Conservation (phyloP, 2,797 vertebrate species). For the Nasua narica region DNA sequence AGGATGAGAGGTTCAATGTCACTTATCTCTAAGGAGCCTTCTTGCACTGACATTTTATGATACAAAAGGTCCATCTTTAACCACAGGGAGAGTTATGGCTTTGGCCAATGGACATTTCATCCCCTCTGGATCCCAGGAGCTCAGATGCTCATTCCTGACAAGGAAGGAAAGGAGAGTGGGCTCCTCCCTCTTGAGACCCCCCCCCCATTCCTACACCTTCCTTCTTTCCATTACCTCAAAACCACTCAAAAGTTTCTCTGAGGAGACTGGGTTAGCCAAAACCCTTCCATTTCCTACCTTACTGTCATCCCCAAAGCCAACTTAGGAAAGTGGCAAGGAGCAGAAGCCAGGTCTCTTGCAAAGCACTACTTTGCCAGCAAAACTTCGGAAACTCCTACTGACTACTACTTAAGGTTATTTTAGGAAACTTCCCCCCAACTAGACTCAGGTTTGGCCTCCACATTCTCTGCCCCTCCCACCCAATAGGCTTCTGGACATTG, state of each 20-base stretch:
- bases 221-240: not conserved
- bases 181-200: not conserved
- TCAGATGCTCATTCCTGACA: not conserved
- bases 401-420: not conserved
- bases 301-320: not conserved
- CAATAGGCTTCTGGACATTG: not conserved
- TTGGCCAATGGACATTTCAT: not conserved
- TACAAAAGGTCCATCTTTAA: not conserved
- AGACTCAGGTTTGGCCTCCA: conserved; percentile 15
- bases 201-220: not conserved
- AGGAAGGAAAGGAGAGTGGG: not conserved
- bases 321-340: not conserved
- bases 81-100: not conserved
- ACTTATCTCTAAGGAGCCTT: not conserved
- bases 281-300: not conserved
- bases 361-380: conserved; percentile 1
- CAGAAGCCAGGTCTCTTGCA: not conserved
- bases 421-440: not conserved
- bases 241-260: not conserved
- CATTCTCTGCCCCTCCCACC: not conserved
- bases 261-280: not conserved
- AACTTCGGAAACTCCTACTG: not conserved
- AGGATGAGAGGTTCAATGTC: not conserved
- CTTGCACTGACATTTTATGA: not conserved
- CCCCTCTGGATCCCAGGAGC: not conserved